Evolutionary conservation across 2,113 vertebrate genomes (phyloP).

Genomic region (Phrynosoma blainvillii): DNA sequence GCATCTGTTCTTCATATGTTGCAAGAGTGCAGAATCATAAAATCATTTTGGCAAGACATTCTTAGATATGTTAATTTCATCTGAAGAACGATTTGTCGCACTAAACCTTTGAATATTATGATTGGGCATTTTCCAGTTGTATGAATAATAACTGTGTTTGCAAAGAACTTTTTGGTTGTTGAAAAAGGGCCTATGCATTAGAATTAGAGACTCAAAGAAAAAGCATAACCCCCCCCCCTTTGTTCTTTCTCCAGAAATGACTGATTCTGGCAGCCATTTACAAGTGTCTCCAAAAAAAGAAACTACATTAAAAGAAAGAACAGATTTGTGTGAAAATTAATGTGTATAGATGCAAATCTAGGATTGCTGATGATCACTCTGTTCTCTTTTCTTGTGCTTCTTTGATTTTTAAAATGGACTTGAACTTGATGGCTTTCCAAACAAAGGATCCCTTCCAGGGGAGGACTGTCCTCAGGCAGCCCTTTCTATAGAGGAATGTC

Average conservation of each 20-base stretch:
- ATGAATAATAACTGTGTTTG: not conserved
- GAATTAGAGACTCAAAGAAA: not conserved
- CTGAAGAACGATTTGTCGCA: not conserved
- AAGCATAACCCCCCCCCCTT: not conserved
- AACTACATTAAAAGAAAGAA: not conserved
- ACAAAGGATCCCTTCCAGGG: too few species aligned
- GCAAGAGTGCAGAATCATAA: not conserved
- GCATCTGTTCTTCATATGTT: slow-evolving; percentile 13
- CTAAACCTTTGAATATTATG: not conserved
- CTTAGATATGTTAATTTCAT: not conserved
- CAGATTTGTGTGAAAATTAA: not conserved
- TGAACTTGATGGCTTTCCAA: not conserved
- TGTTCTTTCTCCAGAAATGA: not conserved
- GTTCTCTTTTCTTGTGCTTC: too few species aligned
- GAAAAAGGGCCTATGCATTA: not conserved
- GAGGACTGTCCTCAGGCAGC: not conserved
- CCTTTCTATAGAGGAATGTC: not conserved
- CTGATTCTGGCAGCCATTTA: not conserved
- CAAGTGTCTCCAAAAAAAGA: not conserved
- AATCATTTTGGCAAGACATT: not conserved
- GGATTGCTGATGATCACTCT: not conserved
- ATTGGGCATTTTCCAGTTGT: not conserved
- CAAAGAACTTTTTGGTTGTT: not conserved
- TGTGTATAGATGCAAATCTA: not conserved
- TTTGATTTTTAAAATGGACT: not conserved